phyloP scores from a whole-genome alignment of 2,888 invertebrate species.

The Sclerodermus sp. region DNA sequence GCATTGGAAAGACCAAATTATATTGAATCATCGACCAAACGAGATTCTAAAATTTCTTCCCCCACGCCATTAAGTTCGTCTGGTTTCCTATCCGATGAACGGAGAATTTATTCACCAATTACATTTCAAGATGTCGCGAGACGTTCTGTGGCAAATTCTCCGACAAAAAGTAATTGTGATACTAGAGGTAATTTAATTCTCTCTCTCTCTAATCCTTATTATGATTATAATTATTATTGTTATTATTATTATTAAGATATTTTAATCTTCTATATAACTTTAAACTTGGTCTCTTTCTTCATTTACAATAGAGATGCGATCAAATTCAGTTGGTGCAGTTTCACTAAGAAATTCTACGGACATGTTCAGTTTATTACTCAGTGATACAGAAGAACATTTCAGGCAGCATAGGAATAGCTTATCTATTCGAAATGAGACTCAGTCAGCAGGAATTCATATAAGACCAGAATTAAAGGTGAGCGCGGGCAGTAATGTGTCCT shows the following conservation, averaged over 20 bases:
- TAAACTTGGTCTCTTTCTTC: not conserved
- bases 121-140: slow-evolving; percentile 82
- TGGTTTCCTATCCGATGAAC: slow-evolving; percentile 62
- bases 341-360: slow-evolving; percentile 56
- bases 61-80: slow-evolving; percentile 35
- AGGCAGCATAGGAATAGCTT: slow-evolving; percentile 62
- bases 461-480: slow-evolving; percentile 33
- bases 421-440: slow-evolving; percentile 34
- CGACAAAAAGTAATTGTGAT: slow-evolving; percentile 61
- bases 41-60: slow-evolving; percentile 32
- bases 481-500: slow-evolving; percentile 21
- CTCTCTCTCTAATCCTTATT: slow-evolving; percentile 10
- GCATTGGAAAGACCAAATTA: slow-evolving; percentile 18
- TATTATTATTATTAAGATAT: too few relatives aligned
- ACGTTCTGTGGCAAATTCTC: slow-evolving; percentile 77
- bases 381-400: slow-evolving; percentile 63
- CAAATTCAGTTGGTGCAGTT: slow-evolving; percentile 69
- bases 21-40: slow-evolving; percentile 23
- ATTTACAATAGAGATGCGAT: slow-evolving; percentile 66
- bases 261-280: not conserved
- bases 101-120: slow-evolving; percentile 79
- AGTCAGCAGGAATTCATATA: slow-evolving; percentile 21
- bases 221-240: too few relatives aligned
- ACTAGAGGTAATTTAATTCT: slow-evolving; percentile 42
- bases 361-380: slow-evolving; percentile 63